A percentile compares a stretch with the other conserved stretches of the same genome.
Evolutionary conservation across 2,888 invertebrate species (phyloP).

Genomic region (Melanostoma mellinum): DNA sequence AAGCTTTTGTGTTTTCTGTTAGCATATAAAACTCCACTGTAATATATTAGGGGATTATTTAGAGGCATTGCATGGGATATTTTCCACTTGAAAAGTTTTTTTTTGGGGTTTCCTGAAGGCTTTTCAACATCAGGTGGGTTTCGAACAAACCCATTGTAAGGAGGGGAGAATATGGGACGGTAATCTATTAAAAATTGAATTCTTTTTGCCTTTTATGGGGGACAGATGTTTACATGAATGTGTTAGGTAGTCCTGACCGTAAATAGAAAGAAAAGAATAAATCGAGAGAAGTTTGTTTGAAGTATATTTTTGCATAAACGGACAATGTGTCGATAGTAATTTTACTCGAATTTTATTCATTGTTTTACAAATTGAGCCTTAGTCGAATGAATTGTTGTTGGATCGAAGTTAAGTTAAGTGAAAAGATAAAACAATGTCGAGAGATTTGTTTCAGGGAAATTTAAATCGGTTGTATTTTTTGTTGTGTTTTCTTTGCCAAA

Average conservation of each 20-base stretch:
- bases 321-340: not conserved
- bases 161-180: not conserved
- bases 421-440: too few relatives aligned
- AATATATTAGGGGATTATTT: slow-evolving; percentile 57
- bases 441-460: not conserved
- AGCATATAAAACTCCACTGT: slow-evolving; percentile 47
- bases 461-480: too few relatives aligned
- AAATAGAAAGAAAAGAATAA: not conserved
- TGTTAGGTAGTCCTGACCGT: not conserved
- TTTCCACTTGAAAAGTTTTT: slow-evolving; percentile 57
- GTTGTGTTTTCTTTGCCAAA: not conserved
- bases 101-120: not conserved
- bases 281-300: not conserved
- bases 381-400: not conserved
- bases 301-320: not conserved
- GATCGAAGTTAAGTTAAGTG: too few relatives aligned
- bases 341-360: not conserved
- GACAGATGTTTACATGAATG: too few relatives aligned
- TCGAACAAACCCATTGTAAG: not conserved
- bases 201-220: not conserved
- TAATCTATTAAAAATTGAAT: slow-evolving; percentile 1
- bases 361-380: not conserved
- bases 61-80: slow-evolving; percentile 58
- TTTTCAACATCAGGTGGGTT: not conserved
- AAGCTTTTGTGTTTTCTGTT: slow-evolving; percentile 35